Conservation (phyloP, 1,140 invertebrate genomes). For the Carposina sasakii region DNA sequence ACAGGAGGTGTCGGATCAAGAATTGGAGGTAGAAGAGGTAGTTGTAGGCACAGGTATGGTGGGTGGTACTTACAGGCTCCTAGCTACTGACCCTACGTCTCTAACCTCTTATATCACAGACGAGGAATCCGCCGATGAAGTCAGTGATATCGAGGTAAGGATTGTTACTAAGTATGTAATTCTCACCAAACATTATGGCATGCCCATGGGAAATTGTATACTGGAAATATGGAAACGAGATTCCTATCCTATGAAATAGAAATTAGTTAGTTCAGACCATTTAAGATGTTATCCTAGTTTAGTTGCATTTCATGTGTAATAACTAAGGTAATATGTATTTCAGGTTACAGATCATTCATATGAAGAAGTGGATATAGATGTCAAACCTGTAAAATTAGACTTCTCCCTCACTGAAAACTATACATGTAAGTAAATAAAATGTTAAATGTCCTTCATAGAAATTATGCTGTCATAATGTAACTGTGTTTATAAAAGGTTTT, state of each 20-base stretch:
- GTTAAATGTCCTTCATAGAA: too few relatives aligned
- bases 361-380: conserved; percentile 65
- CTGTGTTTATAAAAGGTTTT: too few relatives aligned
- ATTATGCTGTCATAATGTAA: too few relatives aligned
- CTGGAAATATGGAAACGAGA: too few relatives aligned
- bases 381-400: conserved; percentile 65
- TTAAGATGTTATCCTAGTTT: too few relatives aligned
- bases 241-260: too few relatives aligned
- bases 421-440: conserved; percentile 60
- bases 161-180: not conserved
- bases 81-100: conserved; percentile 61
- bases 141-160: conserved; percentile 74
- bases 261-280: too few relatives aligned
- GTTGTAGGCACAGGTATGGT: conserved; percentile 71
- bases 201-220: too few relatives aligned
- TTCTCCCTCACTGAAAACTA: conserved; percentile 60
- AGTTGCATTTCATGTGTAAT: too few relatives aligned
- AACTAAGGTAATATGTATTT: conserved; percentile 7
- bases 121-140: conserved; percentile 70
- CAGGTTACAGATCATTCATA: conserved; percentile 66
- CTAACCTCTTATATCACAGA: conserved; percentile 60
- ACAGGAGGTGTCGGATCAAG: conserved; percentile 56
- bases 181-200: too few relatives aligned
- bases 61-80: conserved; percentile 64
- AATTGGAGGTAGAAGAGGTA: conserved; percentile 59